Evolutionary conservation across 2,797 vertebrate species (phyloP), one percentile per base, ranked within the genome.

Genomic region (Myiotriccus ornatus): DNA sequence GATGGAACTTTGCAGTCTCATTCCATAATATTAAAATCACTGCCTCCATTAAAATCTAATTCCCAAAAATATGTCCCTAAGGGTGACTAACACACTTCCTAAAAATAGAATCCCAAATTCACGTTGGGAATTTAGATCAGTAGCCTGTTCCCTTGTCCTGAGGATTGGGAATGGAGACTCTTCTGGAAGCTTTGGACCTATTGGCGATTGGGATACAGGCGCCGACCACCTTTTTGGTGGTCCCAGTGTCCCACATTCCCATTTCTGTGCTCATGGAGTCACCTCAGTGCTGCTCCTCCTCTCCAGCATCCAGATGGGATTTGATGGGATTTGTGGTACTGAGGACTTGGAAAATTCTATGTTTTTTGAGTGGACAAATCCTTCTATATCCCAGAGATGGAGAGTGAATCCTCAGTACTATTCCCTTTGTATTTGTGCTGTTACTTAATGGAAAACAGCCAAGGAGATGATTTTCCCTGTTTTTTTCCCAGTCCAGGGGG

Each of bases 91-190:
- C 79, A 57, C 76, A 27, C 77, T 69, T 60, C 56, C 49, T 46
- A 62, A 82, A 95, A 95, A 84, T 63, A 94, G 95, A 53, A 87
- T 65, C 83, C 80, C n/a, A 73, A 70, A 82, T 74, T 75, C 14
- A 2, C 0, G 0, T 39, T 50, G 53, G 73, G 41, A 77, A 74
- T 87, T 74, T 6, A 50, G 64, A 9, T 44, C 70, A 83, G 75
- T 49, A 10, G 19, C 55, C 71, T 77, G 64, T 25, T 93, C n/a
- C 2, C 39, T 73, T 37, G 65, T 86, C 70, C 6, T 67, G 63
- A 67, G 81, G 34, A n/a, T 3, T 52, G 78, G 89, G 39, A 46
- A 30, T 6, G 77, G 63, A 69, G 77, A 7, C 46, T 43, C 52
- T 43, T 63, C 25, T 50, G 78, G 68, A 63, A 7, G 62, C 39